Conservation (phyloP, 2,113 vertebrate genomes). For the Arenaria interpres region DNA sequence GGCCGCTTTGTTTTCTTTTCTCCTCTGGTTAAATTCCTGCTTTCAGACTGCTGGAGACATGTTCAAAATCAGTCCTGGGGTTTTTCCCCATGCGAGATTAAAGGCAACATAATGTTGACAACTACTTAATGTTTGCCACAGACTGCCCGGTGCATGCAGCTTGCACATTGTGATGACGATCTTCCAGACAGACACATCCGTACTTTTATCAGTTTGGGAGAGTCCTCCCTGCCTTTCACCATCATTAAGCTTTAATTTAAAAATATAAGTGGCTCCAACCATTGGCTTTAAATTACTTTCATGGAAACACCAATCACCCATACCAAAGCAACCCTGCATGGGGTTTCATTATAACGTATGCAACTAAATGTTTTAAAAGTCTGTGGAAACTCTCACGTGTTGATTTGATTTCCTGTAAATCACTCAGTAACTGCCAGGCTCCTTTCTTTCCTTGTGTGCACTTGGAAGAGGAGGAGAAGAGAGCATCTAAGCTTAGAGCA, state of each 20-base stretch:
- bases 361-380: not conserved
- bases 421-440: not conserved
- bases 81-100: not conserved
- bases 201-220: not conserved
- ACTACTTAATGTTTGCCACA: not conserved
- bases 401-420: not conserved
- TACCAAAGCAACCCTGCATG: not conserved
- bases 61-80: not conserved
- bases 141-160: not conserved
- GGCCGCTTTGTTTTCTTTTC: not conserved
- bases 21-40: not conserved
- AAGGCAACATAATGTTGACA: not conserved
- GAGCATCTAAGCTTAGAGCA: not conserved
- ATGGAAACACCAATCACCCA: not conserved
- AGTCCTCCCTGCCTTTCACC: not conserved
- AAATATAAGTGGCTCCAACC: not conserved
- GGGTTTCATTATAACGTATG: not conserved
- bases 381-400: not conserved
- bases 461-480: not conserved
- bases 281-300: not conserved
- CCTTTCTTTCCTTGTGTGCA: not conserved
- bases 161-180: not conserved
- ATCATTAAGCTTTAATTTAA: not conserved
- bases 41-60: not conserved
- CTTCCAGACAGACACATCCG: not conserved